These are phyloP conservation scores for Stigmatopora nigra DNA, from an alignment of 2,113 vertebrate genomes.

Conservation along the genomic window DNA sequence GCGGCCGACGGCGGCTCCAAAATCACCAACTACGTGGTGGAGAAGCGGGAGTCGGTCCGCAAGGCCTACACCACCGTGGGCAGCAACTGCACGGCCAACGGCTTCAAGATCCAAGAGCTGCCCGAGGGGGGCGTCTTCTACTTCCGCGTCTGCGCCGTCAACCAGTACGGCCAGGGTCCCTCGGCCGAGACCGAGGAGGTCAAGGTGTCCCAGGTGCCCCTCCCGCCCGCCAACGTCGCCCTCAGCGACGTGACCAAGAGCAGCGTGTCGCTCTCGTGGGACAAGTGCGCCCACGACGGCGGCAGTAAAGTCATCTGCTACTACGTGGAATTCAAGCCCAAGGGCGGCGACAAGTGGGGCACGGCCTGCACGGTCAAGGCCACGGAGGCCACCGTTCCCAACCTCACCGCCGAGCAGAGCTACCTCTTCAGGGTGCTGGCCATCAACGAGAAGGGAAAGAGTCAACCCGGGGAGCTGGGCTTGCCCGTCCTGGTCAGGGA, in stretches of 20 bases:
- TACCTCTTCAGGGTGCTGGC: constrained; percentile 89
- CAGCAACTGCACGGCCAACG: constrained; percentile 84
- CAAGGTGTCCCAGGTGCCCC: constrained; percentile 86
- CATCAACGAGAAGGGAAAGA: constrained; percentile 95
- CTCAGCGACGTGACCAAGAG: constrained; percentile 85
- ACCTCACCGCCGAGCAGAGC: constrained; percentile 81
- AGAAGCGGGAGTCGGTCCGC: constrained; percentile 94
- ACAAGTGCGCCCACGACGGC: constrained; percentile 90
- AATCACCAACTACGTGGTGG: constrained; percentile 94
- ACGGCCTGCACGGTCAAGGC: constrained; percentile 85
- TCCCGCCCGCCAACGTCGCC: constrained; percentile 82
- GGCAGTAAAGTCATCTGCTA: constrained; percentile 96
- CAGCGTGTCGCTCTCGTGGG: constrained; percentile 85
- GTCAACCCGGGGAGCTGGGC: constrained; percentile 90
- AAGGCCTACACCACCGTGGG: constrained; percentile 91
- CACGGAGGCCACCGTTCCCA: constrained; percentile 82
- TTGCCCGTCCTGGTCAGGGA: constrained; percentile 89
- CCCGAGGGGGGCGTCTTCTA: constrained; percentile 91
- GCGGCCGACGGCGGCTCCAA: constrained; percentile 92
- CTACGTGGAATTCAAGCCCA: constrained; percentile 90
- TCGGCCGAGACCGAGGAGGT: constrained; percentile 83
- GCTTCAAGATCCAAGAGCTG: constrained; percentile 86
- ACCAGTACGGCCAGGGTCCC: constrained; percentile 86
- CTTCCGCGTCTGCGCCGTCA: constrained; percentile 90
- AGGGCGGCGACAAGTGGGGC: constrained; percentile 90